Evolutionary conservation across 2,888 invertebrate genomes (phyloP), one percentile per base, ranked within the genome.

Genomic region (Agriotes lineatus): DNA sequence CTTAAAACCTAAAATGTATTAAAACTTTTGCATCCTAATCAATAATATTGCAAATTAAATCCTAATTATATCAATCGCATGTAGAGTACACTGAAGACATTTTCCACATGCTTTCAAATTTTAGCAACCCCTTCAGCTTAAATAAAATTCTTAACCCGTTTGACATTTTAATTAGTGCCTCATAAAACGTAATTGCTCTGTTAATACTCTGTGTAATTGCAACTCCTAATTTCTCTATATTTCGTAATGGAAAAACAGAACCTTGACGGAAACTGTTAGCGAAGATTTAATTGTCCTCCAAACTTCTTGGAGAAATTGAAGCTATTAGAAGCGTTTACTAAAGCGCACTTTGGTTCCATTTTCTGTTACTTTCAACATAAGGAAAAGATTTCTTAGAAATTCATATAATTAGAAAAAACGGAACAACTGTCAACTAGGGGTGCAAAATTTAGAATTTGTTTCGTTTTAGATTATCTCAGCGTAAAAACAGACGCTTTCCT

Each of bases 261-360:
- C n/a, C 39, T 9, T 35, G 18, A 57, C 12, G 57, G 6, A 22
- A 20, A 22, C 14, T 16, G 14, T 14, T 16, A 22, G 20, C 37
- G 4, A 12, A 48, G 52, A 57, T 22, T 35, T 61, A 61, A 50
- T 61, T 61, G 50, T 50, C 30, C 50, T 52, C 30, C 2, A 22
- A 52, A 59, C n/a, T n/a, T n/a, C n/a, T n/a, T n/a, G n/a, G n/a
- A n/a, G 12, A 22, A 50, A 61, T 50, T 61, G 61, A 61, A 50
- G 25, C 25, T 6, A 16, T 52, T 20, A 22, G 9, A 12, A 48
- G 20, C 42, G 18, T 42, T 42, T 14, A 18, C 42, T 39, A 14
- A 39, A 39, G 1, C 37, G 12, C 37, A n/a, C 12, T 39, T 12
- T 39, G 18, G 9, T 7, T 42, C 16, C 16, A 16, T 16, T 42